Percentiles rank a stretch among this genome's conserved stretches.
These are phyloP conservation scores for Acronicta psi DNA, from an alignment of 2,888 invertebrate species.

Conservation along the genomic window DNA sequence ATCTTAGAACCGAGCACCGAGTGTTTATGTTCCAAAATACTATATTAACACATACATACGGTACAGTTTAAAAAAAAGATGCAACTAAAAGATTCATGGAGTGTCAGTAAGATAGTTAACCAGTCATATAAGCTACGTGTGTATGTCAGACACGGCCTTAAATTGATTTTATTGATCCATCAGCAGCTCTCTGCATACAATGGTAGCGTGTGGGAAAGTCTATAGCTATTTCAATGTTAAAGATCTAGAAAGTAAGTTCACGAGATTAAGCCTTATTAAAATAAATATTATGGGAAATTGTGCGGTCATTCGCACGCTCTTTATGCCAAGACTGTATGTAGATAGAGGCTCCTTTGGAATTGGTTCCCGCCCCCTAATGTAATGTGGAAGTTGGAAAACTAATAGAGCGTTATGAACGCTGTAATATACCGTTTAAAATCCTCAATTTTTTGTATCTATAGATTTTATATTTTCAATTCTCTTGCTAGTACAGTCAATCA, in stretches of 20 bases:
- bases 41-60: background rate
- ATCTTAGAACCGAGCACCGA: no score
- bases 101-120: no score
- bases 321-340: slow-evolving; percentile 16
- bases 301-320: slow-evolving; percentile 18
- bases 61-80: no score
- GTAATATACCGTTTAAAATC: no score
- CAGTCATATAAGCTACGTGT: no score
- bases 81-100: no score
- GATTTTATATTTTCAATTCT: no score
- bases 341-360: slow-evolving; percentile 23
- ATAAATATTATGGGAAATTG: slow-evolving; percentile 29
- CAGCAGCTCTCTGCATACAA: slow-evolving; percentile 18
- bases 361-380: slow-evolving; percentile 5
- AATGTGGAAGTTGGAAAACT: slow-evolving; percentile 4
- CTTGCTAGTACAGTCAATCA: no score
- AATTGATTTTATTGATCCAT: slow-evolving; percentile 23
- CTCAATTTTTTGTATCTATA: no score
- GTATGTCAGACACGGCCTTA: slow-evolving; percentile 17
- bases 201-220: slow-evolving; percentile 40
- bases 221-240: slow-evolving; percentile 41
- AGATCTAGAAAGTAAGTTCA: slow-evolving; percentile 41
- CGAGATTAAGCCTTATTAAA: slow-evolving; percentile 36
- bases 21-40: no score
- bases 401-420: background rate